Evolutionary conservation across 2,113 vertebrate genomes (phyloP).

Genomic region (Pipra filicauda): DNA sequence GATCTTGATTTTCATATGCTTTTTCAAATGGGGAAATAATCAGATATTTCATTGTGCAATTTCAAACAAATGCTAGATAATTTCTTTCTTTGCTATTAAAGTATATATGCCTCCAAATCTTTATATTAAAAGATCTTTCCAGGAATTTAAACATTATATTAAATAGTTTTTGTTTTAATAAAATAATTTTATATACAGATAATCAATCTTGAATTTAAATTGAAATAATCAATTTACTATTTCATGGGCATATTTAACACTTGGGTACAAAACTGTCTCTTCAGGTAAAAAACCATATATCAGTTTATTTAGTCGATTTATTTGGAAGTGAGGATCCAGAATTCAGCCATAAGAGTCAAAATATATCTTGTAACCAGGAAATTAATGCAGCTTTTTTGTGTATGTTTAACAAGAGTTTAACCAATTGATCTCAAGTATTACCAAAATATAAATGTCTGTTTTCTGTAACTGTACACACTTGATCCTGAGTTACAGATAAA

Average conservation of each 20-base stretch:
- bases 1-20: background rate
- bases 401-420: background rate
- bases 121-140: background rate
- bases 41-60: background rate
- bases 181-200: background rate
- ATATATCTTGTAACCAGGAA: background rate
- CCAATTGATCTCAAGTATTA: background rate
- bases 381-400: background rate
- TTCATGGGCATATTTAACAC: background rate
- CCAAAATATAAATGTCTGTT: background rate
- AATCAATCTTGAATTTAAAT: background rate
- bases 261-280: background rate
- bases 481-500: background rate
- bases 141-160: background rate
- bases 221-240: background rate
- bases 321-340: background rate
- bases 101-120: background rate
- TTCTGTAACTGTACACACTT: background rate
- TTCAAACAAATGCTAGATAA: background rate
- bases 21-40: background rate
- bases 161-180: background rate
- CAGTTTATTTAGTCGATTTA: background rate
- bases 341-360: background rate
- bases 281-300: background rate
- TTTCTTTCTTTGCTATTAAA: background rate